Evolutionary conservation across 1,140 invertebrate genomes (phyloP).

Genomic region (Heliconius nattereri): DNA sequence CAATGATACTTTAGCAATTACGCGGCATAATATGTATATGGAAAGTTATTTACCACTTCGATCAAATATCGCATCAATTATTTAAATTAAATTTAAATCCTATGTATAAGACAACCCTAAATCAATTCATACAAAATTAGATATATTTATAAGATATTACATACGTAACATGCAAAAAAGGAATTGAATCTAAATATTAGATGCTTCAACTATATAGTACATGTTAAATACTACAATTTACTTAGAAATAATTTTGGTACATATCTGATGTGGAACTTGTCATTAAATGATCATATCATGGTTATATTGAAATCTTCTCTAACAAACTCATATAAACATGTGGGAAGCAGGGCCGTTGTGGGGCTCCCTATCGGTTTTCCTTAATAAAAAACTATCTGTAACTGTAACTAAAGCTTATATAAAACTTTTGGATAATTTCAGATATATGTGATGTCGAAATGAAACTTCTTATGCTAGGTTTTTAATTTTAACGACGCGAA

Average conservation of each 20-base stretch:
- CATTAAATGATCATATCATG: conserved; percentile 47
- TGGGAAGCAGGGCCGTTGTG: background rate
- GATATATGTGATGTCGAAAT: no score
- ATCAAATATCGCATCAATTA: conserved; percentile 27
- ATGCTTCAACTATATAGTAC: conserved; percentile 36
- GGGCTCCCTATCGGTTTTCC: no score
- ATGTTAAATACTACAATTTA: conserved; percentile 9
- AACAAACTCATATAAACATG: conserved; percentile 1
- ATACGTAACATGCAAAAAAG: conserved; percentile 28
- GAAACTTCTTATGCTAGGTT: no score
- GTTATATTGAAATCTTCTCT: conserved; percentile 18
- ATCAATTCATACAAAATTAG: conserved; percentile 18
- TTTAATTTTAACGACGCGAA: no score
- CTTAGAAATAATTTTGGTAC: conserved; percentile 43
- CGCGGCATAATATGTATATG: background rate
- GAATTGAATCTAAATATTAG: conserved; percentile 39
- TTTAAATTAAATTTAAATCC: conserved; percentile 4
- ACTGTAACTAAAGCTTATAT: no score
- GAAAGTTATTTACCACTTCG: background rate
- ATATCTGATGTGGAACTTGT: conserved; percentile 46
- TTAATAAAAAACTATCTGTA: no score
- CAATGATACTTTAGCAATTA: background rate
- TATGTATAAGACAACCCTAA: conserved; percentile 10
- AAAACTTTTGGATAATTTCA: no score
- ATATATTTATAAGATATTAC: conserved; percentile 27